Conservation (phyloP, 1,140 invertebrate genomes). For the Apis laboriosa region DNA sequence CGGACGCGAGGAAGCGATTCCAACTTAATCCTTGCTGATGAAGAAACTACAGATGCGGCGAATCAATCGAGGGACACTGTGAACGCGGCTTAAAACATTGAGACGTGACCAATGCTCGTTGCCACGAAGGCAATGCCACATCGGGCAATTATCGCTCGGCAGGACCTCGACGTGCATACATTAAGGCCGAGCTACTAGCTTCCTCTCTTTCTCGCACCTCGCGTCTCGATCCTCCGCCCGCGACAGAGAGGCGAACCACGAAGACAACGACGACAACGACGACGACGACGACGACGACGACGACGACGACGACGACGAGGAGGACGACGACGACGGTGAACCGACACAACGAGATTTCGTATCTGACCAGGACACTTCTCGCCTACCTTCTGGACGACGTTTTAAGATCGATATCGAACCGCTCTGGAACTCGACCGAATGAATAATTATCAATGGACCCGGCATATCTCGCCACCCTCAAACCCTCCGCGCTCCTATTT, state of each 20-base stretch:
- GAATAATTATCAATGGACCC: conserved; percentile 65
- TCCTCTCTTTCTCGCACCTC: conserved; percentile 2
- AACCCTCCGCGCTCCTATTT: not conserved
- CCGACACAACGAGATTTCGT: conserved; percentile 52
- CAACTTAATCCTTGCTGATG: not conserved
- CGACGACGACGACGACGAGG: conserved; percentile 11
- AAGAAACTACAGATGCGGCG: not conserved
- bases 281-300: conserved; percentile 33
- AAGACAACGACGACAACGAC: conserved; percentile 16
- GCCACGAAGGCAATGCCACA: conserved; percentile 72
- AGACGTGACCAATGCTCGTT: conserved; percentile 73
- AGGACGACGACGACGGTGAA: conserved; percentile 42
- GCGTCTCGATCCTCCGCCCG: not conserved
- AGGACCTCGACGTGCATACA: conserved; percentile 74
- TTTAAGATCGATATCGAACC: conserved; percentile 66
- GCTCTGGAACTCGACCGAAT: conserved; percentile 62
- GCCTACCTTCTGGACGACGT: conserved; percentile 62
- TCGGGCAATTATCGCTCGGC: conserved; percentile 78
- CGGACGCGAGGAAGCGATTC: not conserved
- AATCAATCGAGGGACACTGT: conserved; percentile 34
- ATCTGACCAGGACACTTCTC: conserved; percentile 59
- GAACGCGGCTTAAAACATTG: conserved; percentile 72
- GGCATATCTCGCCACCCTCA: conserved; percentile 45
- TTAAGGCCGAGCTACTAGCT: conserved; percentile 66
- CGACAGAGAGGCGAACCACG: conserved; percentile 15